Evolutionary conservation across 2,113 vertebrate genomes (phyloP).

Genomic region (Caracal caracal): DNA sequence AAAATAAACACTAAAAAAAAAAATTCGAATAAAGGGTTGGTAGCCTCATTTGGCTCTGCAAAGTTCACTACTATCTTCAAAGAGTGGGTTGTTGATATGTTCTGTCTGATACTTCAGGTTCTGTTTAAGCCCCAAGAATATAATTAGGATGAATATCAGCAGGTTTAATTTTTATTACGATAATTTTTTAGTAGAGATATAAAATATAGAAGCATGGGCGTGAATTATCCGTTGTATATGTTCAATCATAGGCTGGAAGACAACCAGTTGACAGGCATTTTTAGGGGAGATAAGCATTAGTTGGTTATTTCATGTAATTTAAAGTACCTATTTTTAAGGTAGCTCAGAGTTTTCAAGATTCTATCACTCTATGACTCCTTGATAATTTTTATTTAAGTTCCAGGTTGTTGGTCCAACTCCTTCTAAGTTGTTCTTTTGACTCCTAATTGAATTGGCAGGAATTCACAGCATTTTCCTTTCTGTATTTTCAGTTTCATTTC

Average conservation of each 20-base stretch:
- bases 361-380: not conserved
- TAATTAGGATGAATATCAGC: not conserved
- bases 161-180: not conserved
- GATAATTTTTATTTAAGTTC: conserved; percentile 50
- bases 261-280: not conserved
- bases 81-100: not conserved
- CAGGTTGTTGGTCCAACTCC: not conserved
- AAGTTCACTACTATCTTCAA: not conserved
- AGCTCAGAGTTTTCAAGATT: not conserved
- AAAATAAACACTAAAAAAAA: too few species aligned
- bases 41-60: not conserved
- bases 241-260: not conserved
- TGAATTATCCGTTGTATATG: not conserved
- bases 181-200: not conserved
- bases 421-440: conserved; percentile 29
- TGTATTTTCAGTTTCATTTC: conserved; percentile 30
- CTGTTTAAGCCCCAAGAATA: not conserved
- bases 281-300: not conserved
- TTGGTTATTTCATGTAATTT: not conserved
- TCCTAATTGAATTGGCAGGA: conserved; percentile 14
- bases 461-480: not conserved
- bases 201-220: not conserved
- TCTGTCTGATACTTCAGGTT: not conserved
- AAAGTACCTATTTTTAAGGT: conserved; percentile 27
- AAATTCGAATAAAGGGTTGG: not conserved